A percentile compares a stretch with the other conserved stretches of the same genome.
phyloP scores from a whole-genome alignment of 2,888 invertebrate species.

The Antitype chi region DNA sequence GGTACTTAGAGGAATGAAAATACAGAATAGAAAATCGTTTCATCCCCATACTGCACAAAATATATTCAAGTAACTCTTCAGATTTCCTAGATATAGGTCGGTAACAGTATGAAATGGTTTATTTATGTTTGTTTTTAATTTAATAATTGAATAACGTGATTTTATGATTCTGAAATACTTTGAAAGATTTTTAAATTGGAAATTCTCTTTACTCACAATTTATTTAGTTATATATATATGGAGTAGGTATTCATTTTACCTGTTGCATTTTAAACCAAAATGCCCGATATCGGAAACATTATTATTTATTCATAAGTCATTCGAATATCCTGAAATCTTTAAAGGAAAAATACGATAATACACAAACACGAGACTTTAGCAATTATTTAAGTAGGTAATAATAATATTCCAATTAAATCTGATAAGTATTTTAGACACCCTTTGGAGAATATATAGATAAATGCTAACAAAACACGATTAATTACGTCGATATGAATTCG shows the following conservation, averaged over 20 bases:
- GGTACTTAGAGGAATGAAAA: too few relatives aligned
- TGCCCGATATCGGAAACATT: neutral
- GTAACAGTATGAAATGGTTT: too few relatives aligned
- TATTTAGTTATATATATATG: neutral
- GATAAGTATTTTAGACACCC: neutral
- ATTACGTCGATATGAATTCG: conserved; percentile 38
- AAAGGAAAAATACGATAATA: neutral
- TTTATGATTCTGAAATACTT: too few relatives aligned
- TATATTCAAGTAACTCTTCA: too few relatives aligned
- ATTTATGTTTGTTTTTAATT: too few relatives aligned
- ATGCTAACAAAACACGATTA: conserved; percentile 27
- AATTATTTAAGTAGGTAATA: neutral
- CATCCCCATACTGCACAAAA: too few relatives aligned
- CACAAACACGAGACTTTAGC: neutral
- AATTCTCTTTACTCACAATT: too few relatives aligned
- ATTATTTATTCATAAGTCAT: too few relatives aligned
- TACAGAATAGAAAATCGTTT: too few relatives aligned
- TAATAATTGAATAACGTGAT: too few relatives aligned
- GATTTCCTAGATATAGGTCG: too few relatives aligned
- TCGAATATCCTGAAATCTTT: neutral
- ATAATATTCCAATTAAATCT: neutral
- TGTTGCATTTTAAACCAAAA: neutral
- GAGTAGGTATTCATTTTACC: neutral
- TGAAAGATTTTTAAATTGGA: too few relatives aligned
- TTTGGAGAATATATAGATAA: neutral